phyloP scores from a whole-genome alignment of 2,113 vertebrate genomes.

The Perccottus glenii region DNA sequence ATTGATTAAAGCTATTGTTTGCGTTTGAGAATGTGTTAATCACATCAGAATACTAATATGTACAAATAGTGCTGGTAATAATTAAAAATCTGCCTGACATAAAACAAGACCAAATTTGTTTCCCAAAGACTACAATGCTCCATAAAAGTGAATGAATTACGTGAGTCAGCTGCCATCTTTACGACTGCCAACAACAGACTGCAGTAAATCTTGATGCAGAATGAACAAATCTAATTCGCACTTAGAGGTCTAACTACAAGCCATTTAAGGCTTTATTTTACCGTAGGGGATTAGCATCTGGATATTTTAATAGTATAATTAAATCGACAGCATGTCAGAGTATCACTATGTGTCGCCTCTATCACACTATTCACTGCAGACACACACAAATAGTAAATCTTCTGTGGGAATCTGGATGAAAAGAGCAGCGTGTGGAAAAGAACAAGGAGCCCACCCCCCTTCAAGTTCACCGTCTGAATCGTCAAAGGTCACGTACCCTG shows the following conservation, averaged over 20 bases:
- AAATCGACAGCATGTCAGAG: neutral
- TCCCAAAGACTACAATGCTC: too few species aligned
- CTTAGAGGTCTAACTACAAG: too few species aligned
- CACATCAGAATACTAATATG: too few species aligned
- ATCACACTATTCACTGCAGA: neutral
- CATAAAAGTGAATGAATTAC: neutral
- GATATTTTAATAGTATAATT: conserved; percentile 9
- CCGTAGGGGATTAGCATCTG: neutral
- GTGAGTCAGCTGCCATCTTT: neutral
- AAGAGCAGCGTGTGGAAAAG: conserved; percentile 43
- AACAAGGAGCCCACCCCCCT: conserved; percentile 33
- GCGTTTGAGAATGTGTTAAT: too few species aligned
- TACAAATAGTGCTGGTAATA: too few species aligned
- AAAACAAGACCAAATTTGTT: too few species aligned
- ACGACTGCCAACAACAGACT: neutral
- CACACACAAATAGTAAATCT: conserved; percentile 14
- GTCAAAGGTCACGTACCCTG: conserved; percentile 85
- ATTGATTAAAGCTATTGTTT: too few species aligned
- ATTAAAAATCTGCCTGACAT: too few species aligned
- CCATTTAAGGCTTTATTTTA: neutral
- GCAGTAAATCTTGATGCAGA: neutral
- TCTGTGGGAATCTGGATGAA: conserved; percentile 52
- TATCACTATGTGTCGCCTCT: neutral
- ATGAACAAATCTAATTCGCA: neutral
- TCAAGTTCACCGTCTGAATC: conserved; percentile 39